These are phyloP conservation scores for Bombus cullumanus DNA, from an alignment of 1,140 invertebrate genomes.

Conservation along the genomic window DNA sequence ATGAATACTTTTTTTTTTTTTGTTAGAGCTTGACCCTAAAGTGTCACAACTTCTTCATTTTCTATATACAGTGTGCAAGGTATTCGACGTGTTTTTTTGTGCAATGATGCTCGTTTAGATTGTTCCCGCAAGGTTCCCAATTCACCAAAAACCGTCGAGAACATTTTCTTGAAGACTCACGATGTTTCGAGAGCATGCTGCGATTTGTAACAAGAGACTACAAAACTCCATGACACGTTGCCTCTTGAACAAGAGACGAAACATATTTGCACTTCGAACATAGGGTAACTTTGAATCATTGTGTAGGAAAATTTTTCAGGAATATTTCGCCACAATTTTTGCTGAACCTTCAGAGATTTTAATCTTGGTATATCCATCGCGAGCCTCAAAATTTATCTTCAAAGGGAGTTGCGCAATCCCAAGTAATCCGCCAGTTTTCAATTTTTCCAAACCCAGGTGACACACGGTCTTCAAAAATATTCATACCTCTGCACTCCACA, in stretches of 20 bases:
- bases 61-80: background rate
- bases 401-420: constrained; percentile 79
- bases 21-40: constrained; percentile 18
- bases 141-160: background rate
- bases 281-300: constrained; percentile 43
- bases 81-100: background rate
- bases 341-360: background rate
- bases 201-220: constrained; percentile 31
- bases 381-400: constrained; percentile 43
- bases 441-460: constrained; percentile 49
- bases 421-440: constrained; percentile 69
- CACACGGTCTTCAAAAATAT: constrained; percentile 72
- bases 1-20: constrained; percentile 12
- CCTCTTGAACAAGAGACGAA: constrained; percentile 34
- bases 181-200: constrained; percentile 45
- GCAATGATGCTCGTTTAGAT: background rate
- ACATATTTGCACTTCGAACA: constrained; percentile 70
- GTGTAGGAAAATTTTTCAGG: constrained; percentile 30
- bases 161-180: constrained; percentile 42
- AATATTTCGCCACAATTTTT: constrained; percentile 17
- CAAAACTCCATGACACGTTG: constrained; percentile 71
- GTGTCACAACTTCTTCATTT: constrained; percentile 3
- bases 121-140: background rate
- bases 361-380: constrained; percentile 32
- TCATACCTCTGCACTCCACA: constrained; percentile 32